Conservation (phyloP, 2,797 vertebrate species). For the Catharus ustulatus region DNA sequence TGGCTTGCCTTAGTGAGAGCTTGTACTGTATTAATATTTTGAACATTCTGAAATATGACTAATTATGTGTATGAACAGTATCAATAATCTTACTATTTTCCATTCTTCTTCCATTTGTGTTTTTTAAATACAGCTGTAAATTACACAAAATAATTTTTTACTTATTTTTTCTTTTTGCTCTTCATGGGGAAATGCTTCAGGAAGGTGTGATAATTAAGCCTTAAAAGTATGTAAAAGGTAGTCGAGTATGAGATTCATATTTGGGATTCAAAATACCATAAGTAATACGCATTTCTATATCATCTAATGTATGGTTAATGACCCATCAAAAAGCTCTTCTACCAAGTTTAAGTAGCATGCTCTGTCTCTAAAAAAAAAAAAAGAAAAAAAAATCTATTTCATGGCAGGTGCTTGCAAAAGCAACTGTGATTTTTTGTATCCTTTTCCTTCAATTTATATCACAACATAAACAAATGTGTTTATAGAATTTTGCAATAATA, state of each 20-base stretch:
- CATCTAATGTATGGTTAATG: neutral
- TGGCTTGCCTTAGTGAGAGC: neutral
- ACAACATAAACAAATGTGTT: neutral
- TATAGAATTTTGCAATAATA: neutral
- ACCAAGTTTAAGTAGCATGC: rapidly evolving
- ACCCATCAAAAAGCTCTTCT: neutral
- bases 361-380: neutral
- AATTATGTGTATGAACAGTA: neutral
- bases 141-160: neutral
- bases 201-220: neutral
- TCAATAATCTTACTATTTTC: neutral
- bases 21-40: neutral
- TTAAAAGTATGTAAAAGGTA: neutral
- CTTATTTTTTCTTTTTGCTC: neutral
- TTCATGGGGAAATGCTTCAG: neutral
- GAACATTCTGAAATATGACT: neutral
- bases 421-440: neutral
- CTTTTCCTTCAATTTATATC: neutral
- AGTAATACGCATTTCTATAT: neutral
- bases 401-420: neutral
- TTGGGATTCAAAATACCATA: neutral
- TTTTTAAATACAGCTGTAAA: neutral
- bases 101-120: neutral
- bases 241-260: neutral
- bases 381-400: neutral